Evolutionary conservation across 2,797 vertebrate genomes (phyloP).

Genomic region (Melanotaenia parkinsoni): DNA sequence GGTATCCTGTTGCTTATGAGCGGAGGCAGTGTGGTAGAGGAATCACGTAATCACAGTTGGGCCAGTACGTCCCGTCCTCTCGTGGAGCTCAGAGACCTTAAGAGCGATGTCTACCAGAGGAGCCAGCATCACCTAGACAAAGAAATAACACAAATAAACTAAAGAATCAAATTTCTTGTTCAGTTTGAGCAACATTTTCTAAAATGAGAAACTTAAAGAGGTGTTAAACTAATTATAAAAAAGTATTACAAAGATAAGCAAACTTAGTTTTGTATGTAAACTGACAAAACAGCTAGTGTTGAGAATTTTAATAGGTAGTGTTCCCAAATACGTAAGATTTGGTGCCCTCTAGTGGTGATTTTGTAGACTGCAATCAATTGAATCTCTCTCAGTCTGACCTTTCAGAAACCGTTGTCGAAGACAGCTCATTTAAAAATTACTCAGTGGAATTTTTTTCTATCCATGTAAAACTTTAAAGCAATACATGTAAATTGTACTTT

Average conservation of each 20-base stretch:
- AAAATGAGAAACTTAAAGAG: not conserved
- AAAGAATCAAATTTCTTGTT: conserved; percentile 12
- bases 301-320: not conserved
- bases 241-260: not conserved
- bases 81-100: conserved; percentile 93
- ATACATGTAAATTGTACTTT: conserved; percentile 18
- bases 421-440: too few relatives aligned
- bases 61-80: conserved; percentile 88
- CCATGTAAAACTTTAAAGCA: conserved; percentile 35
- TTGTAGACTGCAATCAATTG: not conserved
- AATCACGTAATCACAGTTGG: conserved; percentile 97
- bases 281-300: not conserved
- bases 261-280: not conserved
- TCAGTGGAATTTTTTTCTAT: conserved; percentile 42
- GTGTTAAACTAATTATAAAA: not conserved
- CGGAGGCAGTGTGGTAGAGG: conserved; percentile 40
- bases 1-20: conserved; percentile 59
- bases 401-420: not conserved
- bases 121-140: conserved; percentile 91
- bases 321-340: not conserved
- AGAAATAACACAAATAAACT: conserved; percentile 29
- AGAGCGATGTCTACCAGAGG: conserved; percentile 95
- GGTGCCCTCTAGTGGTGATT: not conserved
- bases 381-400: not conserved
- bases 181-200: not conserved